Evolutionary conservation across 2,888 invertebrate genomes (phyloP).

Genomic region (Carabus problematicus): DNA sequence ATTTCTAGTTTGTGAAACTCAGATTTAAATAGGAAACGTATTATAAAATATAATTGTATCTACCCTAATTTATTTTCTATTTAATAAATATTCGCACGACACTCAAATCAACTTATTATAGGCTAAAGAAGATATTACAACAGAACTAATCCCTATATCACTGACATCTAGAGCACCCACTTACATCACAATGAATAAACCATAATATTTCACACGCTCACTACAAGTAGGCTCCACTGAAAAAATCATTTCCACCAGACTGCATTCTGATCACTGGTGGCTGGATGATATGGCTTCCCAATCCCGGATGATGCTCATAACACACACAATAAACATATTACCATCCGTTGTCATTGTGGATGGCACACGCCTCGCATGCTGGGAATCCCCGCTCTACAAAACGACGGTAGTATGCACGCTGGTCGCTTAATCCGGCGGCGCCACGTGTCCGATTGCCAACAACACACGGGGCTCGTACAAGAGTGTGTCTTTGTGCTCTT

Average conservation of each 20-base stretch:
- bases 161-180: too few relatives aligned
- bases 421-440: conserved; percentile 10
- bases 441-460: conserved; percentile 24
- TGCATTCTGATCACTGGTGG: conserved; percentile 2
- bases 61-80: too few relatives aligned
- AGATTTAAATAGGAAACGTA: too few relatives aligned
- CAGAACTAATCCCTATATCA: too few relatives aligned
- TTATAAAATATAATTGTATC: too few relatives aligned
- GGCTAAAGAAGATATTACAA: too few relatives aligned
- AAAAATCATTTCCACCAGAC: conserved; percentile 8
- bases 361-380: conserved; percentile 7
- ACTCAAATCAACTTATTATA: too few relatives aligned
- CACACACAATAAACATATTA: conserved; percentile 31
- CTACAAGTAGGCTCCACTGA: neutral
- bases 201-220: conserved; percentile 14
- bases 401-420: neutral
- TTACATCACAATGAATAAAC: neutral
- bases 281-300: neutral
- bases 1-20: too few relatives aligned
- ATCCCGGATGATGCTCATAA: conserved; percentile 9
- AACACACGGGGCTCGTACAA: conserved; percentile 11
- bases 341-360: conserved; percentile 28
- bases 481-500: neutral
- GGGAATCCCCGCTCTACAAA: conserved; percentile 16
- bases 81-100: too few relatives aligned